Base-by-base conservation (phyloP, 1,140 invertebrate species). In the Plectrocnemia conspersa region DNA sequence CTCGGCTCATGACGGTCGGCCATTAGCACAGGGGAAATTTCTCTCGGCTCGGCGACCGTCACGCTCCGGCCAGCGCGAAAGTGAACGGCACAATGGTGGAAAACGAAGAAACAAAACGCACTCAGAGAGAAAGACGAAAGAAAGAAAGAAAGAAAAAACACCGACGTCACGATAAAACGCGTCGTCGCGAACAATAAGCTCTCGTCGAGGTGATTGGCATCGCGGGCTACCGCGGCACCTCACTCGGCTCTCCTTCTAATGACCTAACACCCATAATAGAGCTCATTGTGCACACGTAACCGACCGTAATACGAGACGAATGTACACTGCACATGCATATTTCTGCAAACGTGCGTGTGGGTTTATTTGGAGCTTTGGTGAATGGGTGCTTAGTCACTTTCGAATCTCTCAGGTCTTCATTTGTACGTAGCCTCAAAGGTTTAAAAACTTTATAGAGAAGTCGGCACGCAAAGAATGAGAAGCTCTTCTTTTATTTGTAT, bases 41-140 rank as follows among this genome's bases (percentile, higher is more conserved):
- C 47, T 50, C 35, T 35, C 35, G 18, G 35, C 35, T 38, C 35
- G 13, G 35, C 35, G 35, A 38, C 35, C 35, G 47, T 50, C 47
- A 50, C 47, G 47, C 47, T 50, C 47, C 21, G 33, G 33, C 18
- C 47, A 22, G 47, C 47, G 47, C 47, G 47, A 50, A 50, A 50
- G 47, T 50, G 47, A 50, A 21, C 32, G 46, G n/a, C 35, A 38
- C 35, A 38, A 38, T 38, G 13, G 7, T 38, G 15, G 35, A 38
- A 38, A 6, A 38, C 11, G 5, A 38, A 38, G 6, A 38, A 38
- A 38, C 5, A 38, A 38, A 15, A n/a, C n/a, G n/a, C n/a, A n/a
- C n/a, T n/a, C n/a, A n/a, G n/a, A n/a, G n/a, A n/a, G n/a, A n/a
- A n/a, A 9, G 13, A 7, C 6, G 18, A 9, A 38, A 13, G 18